These are phyloP conservation scores for Holothuria glaberrima DNA, from an alignment of 35 echinoderm and acorn worm species.

Conservation along the genomic window DNA sequence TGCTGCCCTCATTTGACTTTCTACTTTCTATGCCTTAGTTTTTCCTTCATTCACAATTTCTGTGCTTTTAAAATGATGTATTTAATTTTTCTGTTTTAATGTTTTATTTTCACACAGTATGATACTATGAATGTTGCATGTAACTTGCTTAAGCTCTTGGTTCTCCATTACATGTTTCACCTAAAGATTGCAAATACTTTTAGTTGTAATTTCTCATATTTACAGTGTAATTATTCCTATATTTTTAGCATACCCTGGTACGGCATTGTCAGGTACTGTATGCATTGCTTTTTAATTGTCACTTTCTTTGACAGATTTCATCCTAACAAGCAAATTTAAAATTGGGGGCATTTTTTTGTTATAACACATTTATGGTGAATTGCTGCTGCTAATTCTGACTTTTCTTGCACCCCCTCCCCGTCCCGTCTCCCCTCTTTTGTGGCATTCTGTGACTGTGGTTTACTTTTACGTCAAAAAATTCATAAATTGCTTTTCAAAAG, in stretches of 20 bases:
- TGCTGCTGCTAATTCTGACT: not conserved
- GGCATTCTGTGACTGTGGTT: no score
- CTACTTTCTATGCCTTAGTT: no score
- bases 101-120: not conserved
- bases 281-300: no score
- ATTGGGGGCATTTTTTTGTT: not conserved
- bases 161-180: not conserved
- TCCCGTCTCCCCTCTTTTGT: no score
- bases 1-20: no score
- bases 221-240: not conserved
- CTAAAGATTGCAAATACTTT: not conserved
- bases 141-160: not conserved
- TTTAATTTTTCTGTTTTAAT: not conserved
- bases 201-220: not conserved
- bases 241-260: conserved; percentile 24
- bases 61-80: no score
- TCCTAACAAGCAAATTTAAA: not conserved
- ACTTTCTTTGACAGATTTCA: not conserved
- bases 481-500: no score
- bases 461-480: no score
- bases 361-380: not conserved
- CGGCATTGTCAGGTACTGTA: not conserved
- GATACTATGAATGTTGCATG: not conserved
- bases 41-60: no score
- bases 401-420: not conserved